Evolutionary conservation across 2,797 vertebrate genomes (phyloP).

Genomic region (Petrocephalus schoutedeni): DNA sequence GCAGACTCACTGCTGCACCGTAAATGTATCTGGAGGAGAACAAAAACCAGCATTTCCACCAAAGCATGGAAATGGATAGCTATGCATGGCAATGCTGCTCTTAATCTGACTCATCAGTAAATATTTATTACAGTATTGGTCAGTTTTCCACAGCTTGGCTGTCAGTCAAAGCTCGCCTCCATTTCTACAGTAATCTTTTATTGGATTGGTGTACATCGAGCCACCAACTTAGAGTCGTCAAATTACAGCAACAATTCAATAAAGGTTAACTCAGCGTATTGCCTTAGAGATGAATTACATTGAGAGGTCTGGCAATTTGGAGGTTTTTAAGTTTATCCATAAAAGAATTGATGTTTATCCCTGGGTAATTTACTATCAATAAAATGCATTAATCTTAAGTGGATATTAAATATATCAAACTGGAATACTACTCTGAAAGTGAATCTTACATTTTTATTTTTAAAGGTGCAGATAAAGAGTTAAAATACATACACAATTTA

Average conservation of each 20-base stretch:
- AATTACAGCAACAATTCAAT: conserved; percentile 76
- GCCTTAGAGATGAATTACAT: conserved; percentile 42
- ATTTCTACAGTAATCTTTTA: conserved; percentile 44
- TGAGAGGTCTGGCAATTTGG: conserved; percentile 57
- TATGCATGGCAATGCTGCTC: neutral
- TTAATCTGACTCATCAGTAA: conserved; percentile 13
- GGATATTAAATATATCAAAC: neutral
- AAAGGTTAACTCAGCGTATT: conserved; percentile 60
- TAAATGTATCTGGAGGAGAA: neutral
- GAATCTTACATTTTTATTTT: neutral
- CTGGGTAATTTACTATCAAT: conserved; percentile 70
- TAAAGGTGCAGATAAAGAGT: neutral
- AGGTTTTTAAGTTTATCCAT: conserved; percentile 54
- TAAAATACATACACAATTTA: neutral
- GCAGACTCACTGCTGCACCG: neutral
- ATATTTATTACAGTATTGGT: conserved; percentile 14
- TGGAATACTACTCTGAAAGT: neutral
- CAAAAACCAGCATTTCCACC: neutral
- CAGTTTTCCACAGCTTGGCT: conserved; percentile 17
- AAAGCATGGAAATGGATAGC: conserved; percentile 6
- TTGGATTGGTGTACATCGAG: conserved; percentile 28
- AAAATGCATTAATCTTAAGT: conserved; percentile 36
- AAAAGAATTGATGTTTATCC: conserved; percentile 56
- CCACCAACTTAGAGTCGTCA: conserved; percentile 58
- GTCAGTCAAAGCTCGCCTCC: conserved; percentile 31